Evolutionary conservation across 1,140 invertebrate genomes (phyloP).

Genomic region (Drosophila takahashii): DNA sequence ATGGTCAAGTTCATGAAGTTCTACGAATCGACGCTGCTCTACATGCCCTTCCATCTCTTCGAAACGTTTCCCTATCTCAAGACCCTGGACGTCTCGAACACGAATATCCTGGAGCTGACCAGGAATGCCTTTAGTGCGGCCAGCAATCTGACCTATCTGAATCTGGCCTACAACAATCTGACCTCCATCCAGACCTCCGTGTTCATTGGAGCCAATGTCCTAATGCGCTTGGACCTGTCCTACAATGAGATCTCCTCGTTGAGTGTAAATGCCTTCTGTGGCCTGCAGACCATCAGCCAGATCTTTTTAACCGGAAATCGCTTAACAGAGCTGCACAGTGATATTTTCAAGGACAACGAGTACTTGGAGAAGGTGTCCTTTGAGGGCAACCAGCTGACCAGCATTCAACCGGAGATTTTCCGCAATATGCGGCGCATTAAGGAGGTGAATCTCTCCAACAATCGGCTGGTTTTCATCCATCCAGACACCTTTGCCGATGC

Average conservation of each 20-base stretch:
- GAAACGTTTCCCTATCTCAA: slow-evolving; percentile 69
- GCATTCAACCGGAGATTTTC: slow-evolving; percentile 75
- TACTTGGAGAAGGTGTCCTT: slow-evolving; percentile 69
- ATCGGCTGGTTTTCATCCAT: slow-evolving; percentile 62
- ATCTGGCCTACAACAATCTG: slow-evolving; percentile 77
- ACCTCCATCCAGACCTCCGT: slow-evolving; percentile 73
- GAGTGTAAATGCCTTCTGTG: slow-evolving; percentile 74
- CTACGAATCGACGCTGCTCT: slow-evolving; percentile 76
- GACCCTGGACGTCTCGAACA: slow-evolving; percentile 75
- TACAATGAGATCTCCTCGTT: slow-evolving; percentile 66
- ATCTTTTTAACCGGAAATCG: slow-evolving; percentile 67
- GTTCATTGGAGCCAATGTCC: slow-evolving; percentile 70
- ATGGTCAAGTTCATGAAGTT: slow-evolving; percentile 84
- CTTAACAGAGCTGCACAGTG: slow-evolving; percentile 58
- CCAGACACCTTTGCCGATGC: slow-evolving; percentile 74
- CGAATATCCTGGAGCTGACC: slow-evolving; percentile 72
- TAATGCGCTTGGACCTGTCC: slow-evolving; percentile 75
- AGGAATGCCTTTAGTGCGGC: slow-evolving; percentile 77
- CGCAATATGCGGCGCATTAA: slow-evolving; percentile 65
- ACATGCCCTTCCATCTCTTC: slow-evolving; percentile 78
- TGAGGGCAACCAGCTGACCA: slow-evolving; percentile 66
- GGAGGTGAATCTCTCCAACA: slow-evolving; percentile 74
- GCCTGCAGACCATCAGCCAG: slow-evolving; percentile 64
- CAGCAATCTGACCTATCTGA: slow-evolving; percentile 67
- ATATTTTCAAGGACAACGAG: slow-evolving; percentile 76